Percentiles rank a stretch among this genome's conserved stretches.
These are phyloP conservation scores for Galaxias olidus DNA, from an alignment of 2,797 vertebrate species.

Conservation along the genomic window DNA sequence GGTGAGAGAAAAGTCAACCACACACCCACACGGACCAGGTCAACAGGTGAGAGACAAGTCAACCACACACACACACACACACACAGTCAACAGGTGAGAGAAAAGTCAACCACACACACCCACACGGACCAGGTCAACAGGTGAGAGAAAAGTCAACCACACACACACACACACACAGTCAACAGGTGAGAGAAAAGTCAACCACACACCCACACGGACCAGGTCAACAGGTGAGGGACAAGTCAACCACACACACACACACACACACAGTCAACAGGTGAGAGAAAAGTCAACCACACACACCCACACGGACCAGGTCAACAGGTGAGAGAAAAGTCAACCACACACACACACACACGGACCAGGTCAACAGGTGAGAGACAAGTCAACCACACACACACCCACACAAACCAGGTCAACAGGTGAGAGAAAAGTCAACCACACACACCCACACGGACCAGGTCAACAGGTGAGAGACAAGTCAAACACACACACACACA, in stretches of 20 bases:
- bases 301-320: neutral
- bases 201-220: neutral
- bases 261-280: neutral
- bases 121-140: neutral
- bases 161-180: neutral
- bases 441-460: conserved; percentile 1
- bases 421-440: neutral
- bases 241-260: too few relatives aligned
- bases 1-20: neutral
- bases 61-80: conserved; percentile 4
- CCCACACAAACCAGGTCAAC: neutral
- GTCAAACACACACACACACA: neutral
- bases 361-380: neutral
- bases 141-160: neutral
- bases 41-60: neutral
- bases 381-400: neutral
- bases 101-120: conserved; percentile 1
- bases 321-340: neutral
- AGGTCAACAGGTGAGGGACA: neutral
- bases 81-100: neutral
- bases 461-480: neutral
- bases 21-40: neutral
- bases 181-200: neutral
- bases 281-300: neutral
- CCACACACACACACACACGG: conserved; percentile 1